Evolutionary conservation across 2,797 vertebrate species (phyloP), one percentile per base, ranked within the genome.

Genomic region (Anguilla marmorata): DNA sequence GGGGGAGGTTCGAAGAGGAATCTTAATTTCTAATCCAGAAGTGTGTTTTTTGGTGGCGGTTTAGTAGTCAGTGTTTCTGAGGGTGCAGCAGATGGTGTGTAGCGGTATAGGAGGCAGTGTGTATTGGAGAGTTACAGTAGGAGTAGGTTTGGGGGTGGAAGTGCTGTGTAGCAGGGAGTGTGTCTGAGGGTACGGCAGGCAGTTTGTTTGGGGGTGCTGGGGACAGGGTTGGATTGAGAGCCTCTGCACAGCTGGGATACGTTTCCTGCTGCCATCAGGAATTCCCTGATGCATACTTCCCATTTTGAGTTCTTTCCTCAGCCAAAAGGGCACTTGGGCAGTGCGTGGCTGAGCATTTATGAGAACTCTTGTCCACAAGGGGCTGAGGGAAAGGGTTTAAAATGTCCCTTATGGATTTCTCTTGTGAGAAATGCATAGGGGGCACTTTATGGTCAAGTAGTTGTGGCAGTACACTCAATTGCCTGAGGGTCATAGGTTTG

Each of bases 161-260:
- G 63, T 45, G 41, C 41, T 45, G 41, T 21, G 24, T 5, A 63
- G 60, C 60, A 63, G 60, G 14, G 21, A 63, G 4, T 63, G 60
- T 63, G 60, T 63, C 24, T 63, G 16, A 21, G 16, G 54, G 54
- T 60, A 60, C 14, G 16, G 56, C 56, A 60, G 56, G 56, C 60
- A 1, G 24, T 63, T 63, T 63, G 21, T n/a, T 63, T 21, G 21
- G 60, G 66, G 27, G 30, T 72, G 66, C 11, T 72, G 66, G 66
- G n/a, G 66, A 72, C 66, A 72, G 66, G 66, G 66, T 72, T 27
- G 27, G 27, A 27, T 72, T 16, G 66, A 60, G 27, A 87, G 92
- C 93, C 89, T 87, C 87, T 87, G 66, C 87, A 87, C 94, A 95
- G 92, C 95, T 94, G 93, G 90, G 93, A n/a, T 63, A 90, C 1